phyloP scores from a whole-genome alignment of 2,797 vertebrate species.

The Mormyrus hasselquistii region DNA sequence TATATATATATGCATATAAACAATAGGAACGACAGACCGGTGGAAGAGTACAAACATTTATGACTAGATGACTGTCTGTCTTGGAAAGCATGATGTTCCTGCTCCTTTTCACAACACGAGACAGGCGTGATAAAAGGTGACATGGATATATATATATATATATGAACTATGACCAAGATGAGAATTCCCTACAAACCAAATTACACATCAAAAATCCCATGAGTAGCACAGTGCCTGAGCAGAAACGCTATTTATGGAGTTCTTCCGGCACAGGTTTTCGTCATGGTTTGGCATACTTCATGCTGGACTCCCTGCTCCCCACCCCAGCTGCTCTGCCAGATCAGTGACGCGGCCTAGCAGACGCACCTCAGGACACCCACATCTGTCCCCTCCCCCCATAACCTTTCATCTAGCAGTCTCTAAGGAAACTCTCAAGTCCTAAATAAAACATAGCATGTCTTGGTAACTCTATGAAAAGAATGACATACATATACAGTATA shows the following conservation, averaged over 20 bases:
- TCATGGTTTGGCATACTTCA: conserved; percentile 33
- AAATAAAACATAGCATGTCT: background rate
- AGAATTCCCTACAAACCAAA: background rate
- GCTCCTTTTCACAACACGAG: background rate
- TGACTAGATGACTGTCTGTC: background rate
- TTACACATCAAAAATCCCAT: background rate
- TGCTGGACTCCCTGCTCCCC: background rate
- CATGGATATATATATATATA: background rate
- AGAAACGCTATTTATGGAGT: conserved; percentile 40
- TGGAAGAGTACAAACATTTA: background rate
- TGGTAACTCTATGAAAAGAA: background rate
- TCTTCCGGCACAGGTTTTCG: conserved; percentile 33
- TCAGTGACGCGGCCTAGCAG: conserved; percentile 33
- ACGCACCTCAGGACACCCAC: conserved; percentile 45
- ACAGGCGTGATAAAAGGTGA: background rate
- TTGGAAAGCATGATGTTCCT: background rate
- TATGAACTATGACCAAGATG: background rate
- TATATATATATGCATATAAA: background rate
- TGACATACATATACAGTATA: background rate
- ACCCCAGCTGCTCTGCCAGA: conserved; percentile 39
- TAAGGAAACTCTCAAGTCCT: background rate
- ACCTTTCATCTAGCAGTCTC: background rate
- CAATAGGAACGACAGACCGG: background rate
- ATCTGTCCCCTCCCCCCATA: conserved; percentile 15
- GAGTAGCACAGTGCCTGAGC: background rate